Conservation (phyloP, 30 jellyfish, hydroid and myxozoan genomes). For the Nemopilema nomurai region DNA sequence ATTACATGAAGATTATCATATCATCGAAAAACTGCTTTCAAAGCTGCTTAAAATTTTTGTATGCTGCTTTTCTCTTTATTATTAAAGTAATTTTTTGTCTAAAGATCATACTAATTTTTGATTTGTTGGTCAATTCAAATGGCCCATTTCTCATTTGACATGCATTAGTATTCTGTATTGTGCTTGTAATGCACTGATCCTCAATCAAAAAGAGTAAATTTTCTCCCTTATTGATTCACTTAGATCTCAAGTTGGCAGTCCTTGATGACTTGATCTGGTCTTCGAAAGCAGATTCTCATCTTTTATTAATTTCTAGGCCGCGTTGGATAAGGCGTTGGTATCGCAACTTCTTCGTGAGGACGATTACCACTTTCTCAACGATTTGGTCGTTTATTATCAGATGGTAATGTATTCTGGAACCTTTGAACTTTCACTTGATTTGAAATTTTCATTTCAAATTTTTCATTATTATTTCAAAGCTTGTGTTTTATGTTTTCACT, state of each 20-base stretch:
- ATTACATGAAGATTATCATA: constrained; percentile 72
- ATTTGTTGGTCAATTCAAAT: too few relatives aligned
- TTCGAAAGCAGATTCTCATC: neutral
- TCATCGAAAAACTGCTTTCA: constrained; percentile 51
- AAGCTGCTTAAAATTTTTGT: constrained; percentile 58
- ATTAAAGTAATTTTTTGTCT: neutral
- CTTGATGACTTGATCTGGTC: neutral
- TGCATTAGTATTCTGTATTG: too few relatives aligned
- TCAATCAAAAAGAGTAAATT: too few relatives aligned
- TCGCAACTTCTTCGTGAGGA: constrained; percentile 69
- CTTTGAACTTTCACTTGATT: neutral
- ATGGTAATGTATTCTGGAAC: constrained; percentile 71
- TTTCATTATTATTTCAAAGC: too few relatives aligned
- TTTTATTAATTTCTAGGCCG: constrained; percentile 45
- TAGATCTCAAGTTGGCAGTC: too few relatives aligned
- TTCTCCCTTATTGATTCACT: too few relatives aligned
- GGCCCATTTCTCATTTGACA: too few relatives aligned
- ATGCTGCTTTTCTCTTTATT: neutral
- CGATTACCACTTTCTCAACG: constrained; percentile 71
- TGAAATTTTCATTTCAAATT: too few relatives aligned
- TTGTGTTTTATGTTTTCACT: too few relatives aligned
- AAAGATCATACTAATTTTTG: too few relatives aligned
- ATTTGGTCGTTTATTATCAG: constrained; percentile 78
- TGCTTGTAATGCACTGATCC: too few relatives aligned
- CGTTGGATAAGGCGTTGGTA: constrained; percentile 26